Evolutionary conservation across 2,797 vertebrate genomes (phyloP).

Genomic region (Sebastes dallii): DNA sequence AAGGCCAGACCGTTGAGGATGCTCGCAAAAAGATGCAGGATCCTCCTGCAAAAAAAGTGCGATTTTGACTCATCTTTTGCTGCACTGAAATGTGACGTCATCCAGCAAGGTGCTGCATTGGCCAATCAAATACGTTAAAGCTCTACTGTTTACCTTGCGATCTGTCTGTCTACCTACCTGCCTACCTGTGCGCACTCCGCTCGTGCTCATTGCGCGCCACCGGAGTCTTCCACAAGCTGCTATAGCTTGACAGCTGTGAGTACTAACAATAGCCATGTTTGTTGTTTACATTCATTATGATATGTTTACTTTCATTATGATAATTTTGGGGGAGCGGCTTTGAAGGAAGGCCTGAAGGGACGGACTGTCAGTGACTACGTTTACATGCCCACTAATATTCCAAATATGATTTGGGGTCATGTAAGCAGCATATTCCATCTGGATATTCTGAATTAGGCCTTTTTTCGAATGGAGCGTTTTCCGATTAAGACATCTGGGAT

Average conservation of each 20-base stretch:
- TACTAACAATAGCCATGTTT: background rate
- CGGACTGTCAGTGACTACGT: background rate
- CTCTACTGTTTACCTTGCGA: background rate
- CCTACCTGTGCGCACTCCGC: no score
- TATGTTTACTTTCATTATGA: background rate
- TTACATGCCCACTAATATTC: no score
- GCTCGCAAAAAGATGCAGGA: background rate
- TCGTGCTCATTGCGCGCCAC: background rate
- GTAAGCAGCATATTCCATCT: no score
- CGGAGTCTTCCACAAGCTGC: background rate
- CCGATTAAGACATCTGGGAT: no score
- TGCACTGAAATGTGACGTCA: background rate
- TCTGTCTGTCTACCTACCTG: background rate
- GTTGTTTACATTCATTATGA: background rate
- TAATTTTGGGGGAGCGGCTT: background rate
- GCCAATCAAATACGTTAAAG: no score
- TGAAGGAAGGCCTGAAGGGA: background rate
- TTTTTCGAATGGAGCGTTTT: no score
- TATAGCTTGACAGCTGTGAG: background rate
- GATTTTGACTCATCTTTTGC: background rate
- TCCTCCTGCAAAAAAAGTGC: background rate
- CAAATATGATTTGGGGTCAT: no score
- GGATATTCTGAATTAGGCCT: no score
- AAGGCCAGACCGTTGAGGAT: background rate
- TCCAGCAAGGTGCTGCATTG: background rate